These are phyloP conservation scores for Bujurquina vittata DNA, from an alignment of 2,113 vertebrate species.

Conservation along the genomic window DNA sequence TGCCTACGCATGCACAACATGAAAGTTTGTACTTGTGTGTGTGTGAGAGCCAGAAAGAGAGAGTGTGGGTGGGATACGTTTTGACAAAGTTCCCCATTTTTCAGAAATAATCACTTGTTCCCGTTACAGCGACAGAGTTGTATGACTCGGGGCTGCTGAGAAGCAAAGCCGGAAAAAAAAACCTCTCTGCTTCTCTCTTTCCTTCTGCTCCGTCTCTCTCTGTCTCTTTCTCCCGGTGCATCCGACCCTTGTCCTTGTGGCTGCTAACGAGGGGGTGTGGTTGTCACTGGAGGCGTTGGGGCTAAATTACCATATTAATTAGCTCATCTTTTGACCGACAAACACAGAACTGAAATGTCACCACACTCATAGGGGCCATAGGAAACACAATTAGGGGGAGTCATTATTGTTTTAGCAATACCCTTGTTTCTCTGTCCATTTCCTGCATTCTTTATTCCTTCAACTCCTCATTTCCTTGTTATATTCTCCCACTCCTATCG, in stretches of 20 bases:
- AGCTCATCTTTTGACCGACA: constrained; percentile 77
- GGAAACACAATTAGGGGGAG: constrained; percentile 80
- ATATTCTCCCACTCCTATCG: constrained; percentile 9
- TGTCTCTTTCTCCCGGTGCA: constrained; percentile 29
- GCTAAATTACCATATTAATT: constrained; percentile 81
- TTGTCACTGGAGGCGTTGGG: constrained; percentile 68
- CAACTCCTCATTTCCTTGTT: constrained; percentile 23
- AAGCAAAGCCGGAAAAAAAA: constrained; percentile 41
- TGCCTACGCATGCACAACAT: constrained; percentile 34
- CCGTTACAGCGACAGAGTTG: constrained; percentile 62
- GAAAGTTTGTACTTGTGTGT: constrained; percentile 22
- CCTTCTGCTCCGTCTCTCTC: constrained; percentile 22
- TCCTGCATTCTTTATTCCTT: constrained; percentile 39
- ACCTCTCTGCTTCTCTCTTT: constrained; percentile 13
- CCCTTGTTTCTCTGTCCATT: constrained; percentile 56
- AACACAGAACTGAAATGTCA: constrained; percentile 80
- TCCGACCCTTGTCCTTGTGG: constrained; percentile 59
- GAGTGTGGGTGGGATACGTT: constrained; percentile 68
- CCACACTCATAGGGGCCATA: constrained; percentile 67
- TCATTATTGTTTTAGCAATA: constrained; percentile 71
- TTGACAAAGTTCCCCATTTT: constrained; percentile 79
- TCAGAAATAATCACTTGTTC: constrained; percentile 77
- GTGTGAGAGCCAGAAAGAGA: constrained; percentile 8
- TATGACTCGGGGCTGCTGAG: constrained; percentile 64
- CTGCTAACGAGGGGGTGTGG: constrained; percentile 74